Evolutionary conservation across 2,113 vertebrate genomes (phyloP), one percentile per base, ranked within the genome.

Genomic region (Rhinichthys klamathensis): DNA sequence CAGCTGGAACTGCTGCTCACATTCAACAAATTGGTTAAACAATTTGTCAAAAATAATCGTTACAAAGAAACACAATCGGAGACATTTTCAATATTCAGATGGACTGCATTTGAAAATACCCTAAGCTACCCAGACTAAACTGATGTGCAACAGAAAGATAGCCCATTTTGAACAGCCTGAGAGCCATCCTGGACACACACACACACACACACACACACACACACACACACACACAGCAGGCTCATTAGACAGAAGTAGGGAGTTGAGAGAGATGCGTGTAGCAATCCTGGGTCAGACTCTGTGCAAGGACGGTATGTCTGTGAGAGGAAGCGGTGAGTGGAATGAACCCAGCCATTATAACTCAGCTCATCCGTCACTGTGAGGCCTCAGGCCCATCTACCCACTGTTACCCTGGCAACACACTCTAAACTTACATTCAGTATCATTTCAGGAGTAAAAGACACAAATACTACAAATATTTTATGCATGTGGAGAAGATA

Each of bases 341-440:
- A 83, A 83, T 69, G 90, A 92, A 89, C 89, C 92, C 89, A 88
- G 91, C 92, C 92, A 92, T 93, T 93, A 93, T 90, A 92, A 92
- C 92, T 89, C 91, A 90, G 91, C 92, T 93, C 93, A 93, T 94
- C 92, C 90, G 90, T 93, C 92, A 94, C 90, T 90, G 91, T 91
- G 65, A 82, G 90, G 94, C 93, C 92, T 88, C 90, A 90, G 92
- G 93, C 91, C 93, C 91, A 91, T 93, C 93, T 93, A 91, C 91
- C 80, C 76, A 83, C 91, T 92, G 93, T 95, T 94, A 91, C 94
- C 93, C 93, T 94, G 92, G 92, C 93, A 84, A 93, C 93, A 69
- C 90, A 82, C 93, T 93, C 88, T 92, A 93, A 91, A 91, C 86
- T 90, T 91, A 90, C 91, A 92, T 91, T 92, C 67, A n/a, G 49